Conservation (phyloP, 2,113 vertebrate species). For the Saccopteryx leptura region DNA sequence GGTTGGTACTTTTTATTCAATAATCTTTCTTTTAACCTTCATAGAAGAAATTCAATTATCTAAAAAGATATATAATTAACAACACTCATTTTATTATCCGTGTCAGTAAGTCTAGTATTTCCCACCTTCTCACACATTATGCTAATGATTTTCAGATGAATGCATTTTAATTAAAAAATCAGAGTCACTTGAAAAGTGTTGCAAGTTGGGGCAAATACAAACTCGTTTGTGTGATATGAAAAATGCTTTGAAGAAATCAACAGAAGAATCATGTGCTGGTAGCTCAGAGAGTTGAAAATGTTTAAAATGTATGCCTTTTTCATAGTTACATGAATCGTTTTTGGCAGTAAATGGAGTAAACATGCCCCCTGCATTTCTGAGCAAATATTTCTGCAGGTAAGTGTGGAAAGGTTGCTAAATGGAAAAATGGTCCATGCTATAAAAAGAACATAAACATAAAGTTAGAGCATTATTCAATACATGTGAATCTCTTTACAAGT, state of each 20-base stretch:
- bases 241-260: constrained; percentile 49
- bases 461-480: neutral
- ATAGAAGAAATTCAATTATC: constrained; percentile 78
- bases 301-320: neutral
- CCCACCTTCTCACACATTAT: constrained; percentile 77
- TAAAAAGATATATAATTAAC: constrained; percentile 69
- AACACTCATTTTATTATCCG: constrained; percentile 82
- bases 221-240: constrained; percentile 54
- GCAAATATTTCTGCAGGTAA: constrained; percentile 37
- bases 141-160: constrained; percentile 88
- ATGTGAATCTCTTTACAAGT: neutral
- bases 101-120: constrained; percentile 80
- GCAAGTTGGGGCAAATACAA: constrained; percentile 42
- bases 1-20: neutral
- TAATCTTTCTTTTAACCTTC: constrained; percentile 84
- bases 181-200: constrained; percentile 76
- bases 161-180: constrained; percentile 89
- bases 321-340: neutral
- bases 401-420: constrained; percentile 31
- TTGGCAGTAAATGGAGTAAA: neutral
- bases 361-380: neutral
- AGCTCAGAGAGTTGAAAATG: neutral
- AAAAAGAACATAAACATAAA: neutral
- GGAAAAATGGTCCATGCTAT: neutral
- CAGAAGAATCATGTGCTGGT: constrained; percentile 46